A percentile compares a stretch with the other conserved stretches of the same genome.
phyloP scores from a whole-genome alignment of 2,113 vertebrate genomes.

The Phasianus colchicus region DNA sequence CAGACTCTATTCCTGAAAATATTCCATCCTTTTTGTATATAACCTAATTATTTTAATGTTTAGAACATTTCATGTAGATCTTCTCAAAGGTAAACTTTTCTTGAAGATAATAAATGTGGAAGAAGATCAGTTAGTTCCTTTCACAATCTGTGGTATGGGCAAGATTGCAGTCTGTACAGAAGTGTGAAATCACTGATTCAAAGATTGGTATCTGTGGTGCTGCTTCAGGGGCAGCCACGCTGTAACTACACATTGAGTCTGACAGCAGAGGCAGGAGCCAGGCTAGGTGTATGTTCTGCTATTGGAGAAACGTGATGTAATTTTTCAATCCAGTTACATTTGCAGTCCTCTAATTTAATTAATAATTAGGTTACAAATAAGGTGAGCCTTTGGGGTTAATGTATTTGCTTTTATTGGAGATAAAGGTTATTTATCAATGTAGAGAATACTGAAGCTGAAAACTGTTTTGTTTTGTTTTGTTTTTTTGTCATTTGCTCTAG shows the following conservation, averaged over 20 bases:
- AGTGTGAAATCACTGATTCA: background rate
- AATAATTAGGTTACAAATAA: background rate
- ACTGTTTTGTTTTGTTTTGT: too few relatives aligned
- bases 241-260: background rate
- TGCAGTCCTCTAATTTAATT: background rate
- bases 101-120: background rate
- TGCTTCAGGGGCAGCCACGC: accelerated
- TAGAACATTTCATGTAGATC: background rate
- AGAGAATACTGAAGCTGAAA: background rate
- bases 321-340: constrained; percentile 1
- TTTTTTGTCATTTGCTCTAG: background rate
- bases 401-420: background rate
- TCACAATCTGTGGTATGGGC: background rate
- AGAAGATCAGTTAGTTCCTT: background rate
- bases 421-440: background rate
- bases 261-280: background rate
- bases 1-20: constrained; percentile 47
- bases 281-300: background rate
- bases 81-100: background rate
- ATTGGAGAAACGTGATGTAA: background rate
- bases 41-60: background rate
- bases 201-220: background rate
- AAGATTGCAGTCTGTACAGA: background rate
- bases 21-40: constrained; percentile 1
- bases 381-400: background rate